Base-by-base conservation (phyloP, 2,797 vertebrate genomes). In the Lindbergichthys nudifrons region DNA sequence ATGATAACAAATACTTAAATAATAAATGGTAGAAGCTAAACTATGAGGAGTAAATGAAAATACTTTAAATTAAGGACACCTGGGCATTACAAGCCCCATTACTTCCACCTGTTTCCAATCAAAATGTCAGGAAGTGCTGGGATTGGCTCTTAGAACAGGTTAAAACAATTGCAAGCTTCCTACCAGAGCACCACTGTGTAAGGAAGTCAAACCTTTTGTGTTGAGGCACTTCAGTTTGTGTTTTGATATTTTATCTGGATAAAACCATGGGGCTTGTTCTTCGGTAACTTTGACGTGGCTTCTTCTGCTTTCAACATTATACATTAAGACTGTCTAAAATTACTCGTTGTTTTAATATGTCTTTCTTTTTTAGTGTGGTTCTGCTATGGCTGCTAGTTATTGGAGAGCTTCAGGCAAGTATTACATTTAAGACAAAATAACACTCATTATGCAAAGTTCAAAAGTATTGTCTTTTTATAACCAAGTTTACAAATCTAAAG, bases 131-230 rank as follows among this genome's bases (percentile, higher is more conserved):
- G 0, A 26, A 23, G 48, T 15, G 39, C 23, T 61, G 32, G 39
- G 63, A 70, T 75, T 87, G 74, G 57, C 65, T 82, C 53, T 52
- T 14, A 41, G 5, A 39, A 47, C 46, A 42, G 58, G n/a, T 48
- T 69, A n/a, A 70, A 67, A 10, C 8, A 18, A 13, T 12, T 30
- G 21, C 18, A 13, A 6, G 1, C 0, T 12, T 9, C 0, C 14
- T 4, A 0, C 5, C 0, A 45, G 8, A 46, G 62, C 21, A 6
- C 12, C 36, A 36, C 36, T 0, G 30, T 53, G 39, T 50, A 53
- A 50, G 6, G 30, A 53, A 3, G 5, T 52, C 46, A 64, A 19
- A n/a, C 0, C 4, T 52, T 4, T 68, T 10, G 16, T 42, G 3
- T 10, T 36, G 16, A 50, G 2, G 36, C 21, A 15, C 21, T 60